These are phyloP conservation scores for Andrena marginata DNA, from an alignment of 2,888 invertebrate species.

Conservation along the genomic window DNA sequence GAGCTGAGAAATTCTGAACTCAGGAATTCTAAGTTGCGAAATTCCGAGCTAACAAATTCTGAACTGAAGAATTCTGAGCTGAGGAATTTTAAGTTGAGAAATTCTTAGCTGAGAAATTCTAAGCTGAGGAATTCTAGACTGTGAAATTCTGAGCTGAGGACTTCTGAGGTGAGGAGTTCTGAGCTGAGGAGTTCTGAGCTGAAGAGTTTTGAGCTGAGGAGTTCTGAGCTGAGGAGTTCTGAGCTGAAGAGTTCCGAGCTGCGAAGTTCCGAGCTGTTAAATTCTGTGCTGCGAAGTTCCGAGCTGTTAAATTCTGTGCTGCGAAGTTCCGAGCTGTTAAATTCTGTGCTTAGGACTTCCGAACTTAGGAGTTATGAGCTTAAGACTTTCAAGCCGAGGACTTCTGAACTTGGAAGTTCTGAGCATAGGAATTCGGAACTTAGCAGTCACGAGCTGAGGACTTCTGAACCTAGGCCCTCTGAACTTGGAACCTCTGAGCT, in stretches of 20 bases:
- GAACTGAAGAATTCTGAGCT: not conserved
- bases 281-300: not conserved
- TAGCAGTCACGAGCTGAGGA: too few species aligned
- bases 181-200: slow-evolving; percentile 10
- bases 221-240: not conserved
- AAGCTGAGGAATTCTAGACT: not conserved
- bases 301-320: not conserved
- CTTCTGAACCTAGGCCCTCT: too few species aligned
- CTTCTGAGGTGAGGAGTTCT: not conserved
- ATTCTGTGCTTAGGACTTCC: not conserved
- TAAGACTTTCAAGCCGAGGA: slow-evolving; percentile 9
- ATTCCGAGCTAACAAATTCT: not conserved
- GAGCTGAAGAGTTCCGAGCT: slow-evolving; percentile 12
- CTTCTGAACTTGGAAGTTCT: not conserved
- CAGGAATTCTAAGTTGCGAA: not conserved
- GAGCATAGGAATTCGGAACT: not conserved
- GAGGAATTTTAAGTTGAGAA: slow-evolving; percentile 5
- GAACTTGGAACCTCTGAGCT: not conserved
- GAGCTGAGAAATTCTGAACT: not conserved
- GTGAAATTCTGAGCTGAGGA: not conserved
- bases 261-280: too few species aligned
- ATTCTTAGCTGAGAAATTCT: not conserved
- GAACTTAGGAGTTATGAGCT: not conserved
- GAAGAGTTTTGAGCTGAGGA: not conserved
- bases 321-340: slow-evolving; percentile 7